Percentiles rank a stretch among this genome's conserved stretches.
These are phyloP conservation scores for Solenodon paradoxus DNA, from an alignment of 2,113 vertebrate species.

Conservation along the genomic window DNA sequence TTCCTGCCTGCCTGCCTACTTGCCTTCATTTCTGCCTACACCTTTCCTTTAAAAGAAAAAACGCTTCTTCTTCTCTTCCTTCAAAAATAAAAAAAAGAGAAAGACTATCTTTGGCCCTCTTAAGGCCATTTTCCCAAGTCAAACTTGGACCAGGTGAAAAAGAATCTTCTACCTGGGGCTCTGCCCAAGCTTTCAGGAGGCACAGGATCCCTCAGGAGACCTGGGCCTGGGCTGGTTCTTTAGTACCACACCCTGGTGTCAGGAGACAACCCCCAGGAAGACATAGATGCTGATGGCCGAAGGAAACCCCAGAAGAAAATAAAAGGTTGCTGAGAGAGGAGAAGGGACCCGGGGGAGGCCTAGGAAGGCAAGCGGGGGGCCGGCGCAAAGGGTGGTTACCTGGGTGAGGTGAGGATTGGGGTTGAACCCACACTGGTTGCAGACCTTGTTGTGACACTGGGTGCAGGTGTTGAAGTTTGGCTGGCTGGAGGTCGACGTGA, in stretches of 20 bases:
- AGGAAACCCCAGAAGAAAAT: neutral
- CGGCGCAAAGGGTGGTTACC: constrained; percentile 82
- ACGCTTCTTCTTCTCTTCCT: no score
- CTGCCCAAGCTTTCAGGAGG: neutral
- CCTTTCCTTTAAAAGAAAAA: no score
- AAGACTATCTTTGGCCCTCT: neutral
- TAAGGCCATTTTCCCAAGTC: neutral
- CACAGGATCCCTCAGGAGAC: neutral
- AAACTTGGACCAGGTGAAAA: neutral
- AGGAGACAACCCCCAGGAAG: neutral
- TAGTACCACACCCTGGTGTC: neutral
- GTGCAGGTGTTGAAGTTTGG: constrained; percentile 96
- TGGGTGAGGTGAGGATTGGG: constrained; percentile 98
- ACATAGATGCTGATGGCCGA: neutral
- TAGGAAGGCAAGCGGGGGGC: neutral
- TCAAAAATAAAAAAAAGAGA: no score
- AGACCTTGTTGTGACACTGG: constrained; percentile 94
- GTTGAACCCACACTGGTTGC: constrained; percentile 99
- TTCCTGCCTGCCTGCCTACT: no score
- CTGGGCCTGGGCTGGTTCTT: neutral
- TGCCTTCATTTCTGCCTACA: no score
- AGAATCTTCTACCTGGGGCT: neutral
- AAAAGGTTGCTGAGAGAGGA: neutral
- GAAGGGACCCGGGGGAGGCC: neutral
- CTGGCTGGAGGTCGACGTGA: constrained; percentile 91